Evolutionary conservation across 2,888 invertebrate species (phyloP), one percentile per base, ranked within the genome.

Genomic region (Andricus quercusramuli): DNA sequence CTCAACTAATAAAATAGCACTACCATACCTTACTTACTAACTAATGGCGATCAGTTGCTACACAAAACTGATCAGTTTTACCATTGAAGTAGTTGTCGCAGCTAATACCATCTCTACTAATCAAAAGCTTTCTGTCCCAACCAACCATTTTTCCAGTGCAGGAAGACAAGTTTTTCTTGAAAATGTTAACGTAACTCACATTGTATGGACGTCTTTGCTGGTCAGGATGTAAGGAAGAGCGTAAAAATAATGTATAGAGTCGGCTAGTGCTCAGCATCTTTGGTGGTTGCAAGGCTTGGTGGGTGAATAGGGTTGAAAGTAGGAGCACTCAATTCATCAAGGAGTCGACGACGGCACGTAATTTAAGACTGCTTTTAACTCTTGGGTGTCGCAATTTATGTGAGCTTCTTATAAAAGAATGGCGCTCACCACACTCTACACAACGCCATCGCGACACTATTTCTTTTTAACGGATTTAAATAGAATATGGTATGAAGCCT

Each of bases 311-410:
- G 74, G 51, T 81, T 85, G 81, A 85, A 85, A 89, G 87, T 88
- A 88, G 89, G 88, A 92, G 92, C 91, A 92, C 92, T 92, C 92
- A 92, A 93, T 93, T 92, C 92, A 93, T 93, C 92, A 93, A 90
- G 88, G 87, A 92, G 91, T 92, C 92, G 92, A 92, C 91, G 83
- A 74, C 83, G 90, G 90, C 87, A 90, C 90, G 92, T 92, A 92
- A 92, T 92, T 92, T 93, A 93, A 92, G 92, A 92, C 92, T 92
- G 92, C 92, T 93, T 92, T 93, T 93, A 93, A 93, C 92, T 92
- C 92, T 90, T 90, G 91, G 92, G 90, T 92, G 92, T 92, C 90
- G 91, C 92, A 92, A 92, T 92, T 92, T 92, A 92, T 92, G 92
- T 92, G 91, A 90, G 92, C 91, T 91, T 91, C 92, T 92, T 92